Base-by-base conservation (phyloP, 2,113 vertebrate genomes). In the Ochotona princeps region DNA sequence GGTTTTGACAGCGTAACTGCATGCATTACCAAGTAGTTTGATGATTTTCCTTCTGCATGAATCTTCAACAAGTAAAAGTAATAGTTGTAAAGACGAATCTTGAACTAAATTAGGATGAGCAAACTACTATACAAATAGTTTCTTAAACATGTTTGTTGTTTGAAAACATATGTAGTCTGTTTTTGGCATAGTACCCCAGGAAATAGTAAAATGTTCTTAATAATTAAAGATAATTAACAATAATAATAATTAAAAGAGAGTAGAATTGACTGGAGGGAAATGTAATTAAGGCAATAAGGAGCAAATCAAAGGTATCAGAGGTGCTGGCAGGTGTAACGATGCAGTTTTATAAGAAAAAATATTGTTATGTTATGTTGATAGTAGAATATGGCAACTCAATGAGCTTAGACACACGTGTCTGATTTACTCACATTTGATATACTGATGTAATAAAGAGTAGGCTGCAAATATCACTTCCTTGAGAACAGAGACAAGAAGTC, bases 1-100 rank as follows among this genome's bases (percentile, higher is more conserved):
- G 81, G 86, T 70, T 97, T 97, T 96, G 94, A 94, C 69, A 96
- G 94, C 76, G 84, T 63, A 76, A 93, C 93, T 97, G 85, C 93
- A 92, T 95, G 72, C 60, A 70, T 91, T 96, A 94, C 67, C 61
- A 94, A 94, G 66, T 84, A 89, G 88, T 89, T 95, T 94, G 90
- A 0, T 91, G 54, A 84, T 70, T 83, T 90, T 95, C 83, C 11
- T 83, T 44, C 75, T 67, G 28, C 15, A 67, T 82, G 38, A 93
- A 92, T 91, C 89, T 80, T 91, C 11, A 72, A 81, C 75, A 80
- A 81, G 83, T 83, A 76, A 67, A 94, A 96, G 49, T 90, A 90
- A 49, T 60, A 65, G 82, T 44, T 73, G 26, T 63, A 76, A 82
- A 65, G 61, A 38, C 83, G 79, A 80, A 7, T 76, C 94, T 83